phyloP scores from a whole-genome alignment of 1,140 invertebrate genomes.

The Drosophila burlai region DNA sequence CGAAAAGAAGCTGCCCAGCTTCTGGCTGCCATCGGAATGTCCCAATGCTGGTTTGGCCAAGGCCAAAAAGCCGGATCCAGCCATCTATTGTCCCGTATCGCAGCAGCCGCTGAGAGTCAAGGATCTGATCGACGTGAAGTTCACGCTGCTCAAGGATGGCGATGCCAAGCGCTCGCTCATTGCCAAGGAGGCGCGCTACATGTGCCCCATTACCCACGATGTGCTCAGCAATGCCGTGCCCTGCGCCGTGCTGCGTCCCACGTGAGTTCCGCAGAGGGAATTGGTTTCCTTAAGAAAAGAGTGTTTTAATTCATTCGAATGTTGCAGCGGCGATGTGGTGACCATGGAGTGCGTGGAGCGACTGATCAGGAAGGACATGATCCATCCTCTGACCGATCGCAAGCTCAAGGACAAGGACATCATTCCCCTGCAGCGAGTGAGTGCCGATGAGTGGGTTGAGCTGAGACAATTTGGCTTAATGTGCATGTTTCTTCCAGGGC shows the following conservation, averaged over 20 bases:
- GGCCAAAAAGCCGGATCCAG: slow-evolving; percentile 95
- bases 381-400: slow-evolving; percentile 96
- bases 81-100: slow-evolving; percentile 97
- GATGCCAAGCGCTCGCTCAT: slow-evolving; percentile 93
- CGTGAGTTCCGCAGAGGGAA: slow-evolving; percentile 90
- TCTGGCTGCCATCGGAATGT: slow-evolving; percentile 98
- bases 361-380: slow-evolving; percentile 98
- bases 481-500: slow-evolving; percentile 87
- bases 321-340: slow-evolving; percentile 93
- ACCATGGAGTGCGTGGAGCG: slow-evolving; percentile 99
- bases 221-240: slow-evolving; percentile 97
- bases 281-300: background rate
- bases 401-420: slow-evolving; percentile 97
- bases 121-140: slow-evolving; percentile 97
- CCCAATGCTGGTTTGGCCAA: slow-evolving; percentile 91
- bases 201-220: slow-evolving; percentile 99
- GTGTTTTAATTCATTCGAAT: background rate
- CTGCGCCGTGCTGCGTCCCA: slow-evolving; percentile 95
- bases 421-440: slow-evolving; percentile 94
- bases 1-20: slow-evolving; percentile 94
- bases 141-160: slow-evolving; percentile 95
- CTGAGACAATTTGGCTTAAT: background rate
- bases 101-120: slow-evolving; percentile 94
- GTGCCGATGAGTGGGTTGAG: slow-evolving; percentile 1
- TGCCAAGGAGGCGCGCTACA: slow-evolving; percentile 95